Evolutionary conservation across 2,113 vertebrate species (phyloP).

Genomic region (Oncorhynchus tshawytscha): DNA sequence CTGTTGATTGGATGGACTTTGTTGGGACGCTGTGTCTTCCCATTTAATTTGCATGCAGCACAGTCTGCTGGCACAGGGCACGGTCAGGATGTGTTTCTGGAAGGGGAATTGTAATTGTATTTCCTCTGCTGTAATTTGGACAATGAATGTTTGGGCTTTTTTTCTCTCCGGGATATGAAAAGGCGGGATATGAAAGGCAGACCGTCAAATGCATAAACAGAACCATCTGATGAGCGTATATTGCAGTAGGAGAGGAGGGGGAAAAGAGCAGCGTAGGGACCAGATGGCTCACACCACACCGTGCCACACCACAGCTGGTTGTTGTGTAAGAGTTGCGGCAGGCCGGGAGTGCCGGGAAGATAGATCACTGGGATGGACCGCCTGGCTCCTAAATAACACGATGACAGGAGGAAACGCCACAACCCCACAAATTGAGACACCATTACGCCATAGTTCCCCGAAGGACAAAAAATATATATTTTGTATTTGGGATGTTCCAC

Average conservation of each 20-base stretch:
- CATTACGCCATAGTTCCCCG: constrained; percentile 38
- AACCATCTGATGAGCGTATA: constrained; percentile 74
- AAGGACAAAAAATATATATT: constrained; percentile 18
- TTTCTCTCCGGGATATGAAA: constrained; percentile 41
- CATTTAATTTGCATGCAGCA: constrained; percentile 52
- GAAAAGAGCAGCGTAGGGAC: not conserved
- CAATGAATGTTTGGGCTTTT: constrained; percentile 23
- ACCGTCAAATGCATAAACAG: constrained; percentile 64
- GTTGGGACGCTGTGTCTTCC: constrained; percentile 24
- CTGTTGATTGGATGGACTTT: constrained; percentile 15
- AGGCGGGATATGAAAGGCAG: constrained; percentile 39
- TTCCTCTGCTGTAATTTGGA: constrained; percentile 75
- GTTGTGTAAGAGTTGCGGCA: constrained; percentile 63
- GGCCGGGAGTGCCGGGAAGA: constrained; percentile 28
- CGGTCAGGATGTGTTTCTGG: constrained; percentile 51
- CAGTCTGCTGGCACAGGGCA: constrained; percentile 54
- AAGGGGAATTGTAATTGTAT: constrained; percentile 34
- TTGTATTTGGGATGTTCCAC: constrained; percentile 38
- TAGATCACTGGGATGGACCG: constrained; percentile 42
- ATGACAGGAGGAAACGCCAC: constrained; percentile 47
- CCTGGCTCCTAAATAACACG: constrained; percentile 51
- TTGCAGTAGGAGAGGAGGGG: constrained; percentile 48
- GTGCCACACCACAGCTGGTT: constrained; percentile 56
- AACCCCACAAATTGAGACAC: constrained; percentile 33
- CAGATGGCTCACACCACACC: constrained; percentile 61